Percentiles rank a stretch among this genome's conserved stretches.
Evolutionary conservation across 1,140 invertebrate genomes (phyloP).

Genomic region (Oedothorax gibbosus): DNA sequence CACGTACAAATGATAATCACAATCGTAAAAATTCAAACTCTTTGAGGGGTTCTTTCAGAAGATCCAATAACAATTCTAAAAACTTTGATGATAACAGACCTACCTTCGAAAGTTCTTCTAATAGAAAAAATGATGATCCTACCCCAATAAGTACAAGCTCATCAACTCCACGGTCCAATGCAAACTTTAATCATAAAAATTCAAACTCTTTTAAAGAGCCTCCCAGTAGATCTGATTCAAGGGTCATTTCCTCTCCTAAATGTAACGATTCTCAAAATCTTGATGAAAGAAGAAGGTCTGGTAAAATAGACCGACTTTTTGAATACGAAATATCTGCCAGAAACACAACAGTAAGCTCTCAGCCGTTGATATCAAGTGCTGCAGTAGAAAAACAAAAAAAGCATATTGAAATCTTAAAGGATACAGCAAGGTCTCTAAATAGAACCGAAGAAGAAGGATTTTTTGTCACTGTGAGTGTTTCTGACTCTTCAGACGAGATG

Average conservation of each 20-base stretch:
- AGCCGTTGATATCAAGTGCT: background rate
- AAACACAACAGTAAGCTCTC: background rate
- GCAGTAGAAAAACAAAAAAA: background rate
- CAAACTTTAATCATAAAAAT: too few relatives aligned
- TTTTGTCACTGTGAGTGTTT: conserved; percentile 40
- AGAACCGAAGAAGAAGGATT: conserved; percentile 30
- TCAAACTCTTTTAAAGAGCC: too few relatives aligned
- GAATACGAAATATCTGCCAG: background rate
- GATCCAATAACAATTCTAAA: background rate
- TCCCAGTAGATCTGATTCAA: too few relatives aligned
- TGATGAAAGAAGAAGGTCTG: background rate
- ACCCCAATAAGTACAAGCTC: background rate
- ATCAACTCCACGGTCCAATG: background rate
- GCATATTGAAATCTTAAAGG: too few relatives aligned
- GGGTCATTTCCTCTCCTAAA: background rate
- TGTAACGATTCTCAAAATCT: too few relatives aligned
- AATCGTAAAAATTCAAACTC: background rate
- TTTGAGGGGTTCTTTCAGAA: background rate
- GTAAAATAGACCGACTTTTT: background rate
- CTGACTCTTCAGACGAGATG: conserved; percentile 18
- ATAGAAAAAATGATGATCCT: background rate
- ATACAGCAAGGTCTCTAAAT: background rate
- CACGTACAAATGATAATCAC: background rate
- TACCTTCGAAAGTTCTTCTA: background rate
- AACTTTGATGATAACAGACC: background rate